A percentile compares a stretch with the other conserved stretches of the same genome.
Evolutionary conservation across 1,140 invertebrate species (phyloP).

Genomic region (Bursaphelenchus mucronatus): DNA sequence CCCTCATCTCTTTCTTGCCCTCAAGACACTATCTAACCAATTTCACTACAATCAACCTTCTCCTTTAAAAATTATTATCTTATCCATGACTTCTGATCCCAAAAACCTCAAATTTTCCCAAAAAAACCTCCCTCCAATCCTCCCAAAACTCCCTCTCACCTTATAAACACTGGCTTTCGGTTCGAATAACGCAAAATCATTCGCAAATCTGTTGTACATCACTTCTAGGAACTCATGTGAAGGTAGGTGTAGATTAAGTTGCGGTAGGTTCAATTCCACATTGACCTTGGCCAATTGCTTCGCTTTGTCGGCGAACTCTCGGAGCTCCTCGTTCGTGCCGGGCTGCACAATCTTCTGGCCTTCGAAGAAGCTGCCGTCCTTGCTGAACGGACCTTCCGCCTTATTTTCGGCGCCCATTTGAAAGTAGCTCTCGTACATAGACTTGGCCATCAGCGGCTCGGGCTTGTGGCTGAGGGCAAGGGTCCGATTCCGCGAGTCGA

Average conservation of each 20-base stretch:
- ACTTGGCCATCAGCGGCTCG: not conserved
- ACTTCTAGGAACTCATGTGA: conserved; percentile 45
- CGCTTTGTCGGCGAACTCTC: conserved; percentile 36
- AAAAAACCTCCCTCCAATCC: not conserved
- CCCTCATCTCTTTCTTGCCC: too few relatives aligned
- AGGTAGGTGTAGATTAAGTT: conserved; percentile 34
- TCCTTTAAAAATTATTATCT: too few relatives aligned
- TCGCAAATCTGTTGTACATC: conserved; percentile 47
- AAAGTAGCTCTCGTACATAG: conserved; percentile 37
- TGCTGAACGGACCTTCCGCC: conserved; percentile 39
- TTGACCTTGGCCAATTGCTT: conserved; percentile 26
- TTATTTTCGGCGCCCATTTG: conserved; percentile 16
- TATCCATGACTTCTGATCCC: too few relatives aligned
- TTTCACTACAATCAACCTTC: too few relatives aligned
- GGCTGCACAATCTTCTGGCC: conserved; percentile 27
- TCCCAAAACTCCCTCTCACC: not conserved
- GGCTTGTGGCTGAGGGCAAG: too few relatives aligned
- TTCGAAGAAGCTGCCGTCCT: conserved; percentile 26
- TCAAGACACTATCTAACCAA: too few relatives aligned
- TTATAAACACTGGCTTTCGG: conserved; percentile 35
- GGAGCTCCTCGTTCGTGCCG: conserved; percentile 30
- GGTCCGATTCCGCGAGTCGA: too few relatives aligned
- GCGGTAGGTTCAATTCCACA: conserved; percentile 31
- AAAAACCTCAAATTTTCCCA: too few relatives aligned
- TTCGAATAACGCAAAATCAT: conserved; percentile 48